phyloP scores from a whole-genome alignment of 1,140 invertebrate species.

The Ostrea denselamellosa region DNA sequence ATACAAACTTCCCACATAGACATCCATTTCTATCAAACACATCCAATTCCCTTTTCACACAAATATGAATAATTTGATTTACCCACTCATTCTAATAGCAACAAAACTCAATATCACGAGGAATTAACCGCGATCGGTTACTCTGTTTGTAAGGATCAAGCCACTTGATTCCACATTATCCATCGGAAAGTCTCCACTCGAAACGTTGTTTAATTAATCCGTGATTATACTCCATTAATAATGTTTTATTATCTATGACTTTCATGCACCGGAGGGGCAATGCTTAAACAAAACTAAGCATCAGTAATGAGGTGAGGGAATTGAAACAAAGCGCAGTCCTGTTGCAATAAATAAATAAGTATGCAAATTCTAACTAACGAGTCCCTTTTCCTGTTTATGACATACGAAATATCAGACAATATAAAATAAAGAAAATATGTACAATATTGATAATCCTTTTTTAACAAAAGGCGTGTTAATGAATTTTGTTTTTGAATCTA shows the following conservation, averaged over 20 bases:
- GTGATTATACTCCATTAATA: neutral
- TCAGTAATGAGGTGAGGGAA: neutral
- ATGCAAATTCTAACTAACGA: neutral
- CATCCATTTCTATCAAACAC: neutral
- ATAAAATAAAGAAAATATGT: no score
- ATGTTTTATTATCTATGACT: neutral
- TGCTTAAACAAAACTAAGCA: neutral
- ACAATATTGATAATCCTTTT: no score
- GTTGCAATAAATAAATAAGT: neutral
- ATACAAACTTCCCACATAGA: neutral
- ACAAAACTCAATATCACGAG: neutral
- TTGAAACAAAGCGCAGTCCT: neutral
- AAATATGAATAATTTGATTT: neutral
- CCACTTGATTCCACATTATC: neutral
- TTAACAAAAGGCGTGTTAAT: no score
- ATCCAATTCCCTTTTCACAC: neutral
- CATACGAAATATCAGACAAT: no score
- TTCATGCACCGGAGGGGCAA: neutral
- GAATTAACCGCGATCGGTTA: neutral
- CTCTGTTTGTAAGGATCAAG: neutral
- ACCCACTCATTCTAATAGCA: neutral
- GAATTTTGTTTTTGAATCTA: no score
- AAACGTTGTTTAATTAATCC: neutral
- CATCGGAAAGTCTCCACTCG: neutral
- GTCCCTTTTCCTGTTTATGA: no score